These are phyloP conservation scores for Alectura lathami DNA, from an alignment of 2,113 vertebrate species.

Conservation along the genomic window DNA sequence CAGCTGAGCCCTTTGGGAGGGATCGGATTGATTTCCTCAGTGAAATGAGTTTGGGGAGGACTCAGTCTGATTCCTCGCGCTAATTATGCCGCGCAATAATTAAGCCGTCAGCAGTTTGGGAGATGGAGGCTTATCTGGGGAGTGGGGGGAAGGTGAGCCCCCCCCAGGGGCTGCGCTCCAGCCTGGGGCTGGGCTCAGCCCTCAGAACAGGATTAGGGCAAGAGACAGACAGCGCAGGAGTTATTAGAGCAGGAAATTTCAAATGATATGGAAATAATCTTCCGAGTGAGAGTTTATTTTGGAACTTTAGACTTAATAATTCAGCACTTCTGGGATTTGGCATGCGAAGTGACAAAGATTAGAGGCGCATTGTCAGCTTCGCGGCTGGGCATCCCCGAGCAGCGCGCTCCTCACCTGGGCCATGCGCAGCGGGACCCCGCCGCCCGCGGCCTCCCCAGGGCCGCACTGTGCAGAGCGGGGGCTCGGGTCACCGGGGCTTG, in stretches of 20 bases:
- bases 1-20: conserved; percentile 61
- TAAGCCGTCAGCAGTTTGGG: conserved; percentile 60
- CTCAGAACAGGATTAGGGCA: conserved; percentile 50
- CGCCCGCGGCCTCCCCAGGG: no score
- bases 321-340: conserved; percentile 68
- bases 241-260: conserved; percentile 76
- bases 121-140: conserved; percentile 33
- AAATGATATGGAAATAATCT: conserved; percentile 74
- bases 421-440: no score
- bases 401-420: not conserved
- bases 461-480: not conserved
- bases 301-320: conserved; percentile 73
- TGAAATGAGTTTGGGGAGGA: conserved; percentile 66
- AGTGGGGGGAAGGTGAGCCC: conserved; percentile 43
- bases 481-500: not conserved
- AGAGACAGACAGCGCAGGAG: conserved; percentile 51
- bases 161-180: not conserved
- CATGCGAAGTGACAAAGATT: conserved; percentile 67
- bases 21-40: conserved; percentile 71
- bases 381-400: not conserved
- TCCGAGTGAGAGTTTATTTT: conserved; percentile 68
- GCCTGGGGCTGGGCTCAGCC: conserved; percentile 42
- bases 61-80: conserved; percentile 35
- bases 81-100: conserved; percentile 67
- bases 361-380: conserved; percentile 54